Evolutionary conservation across 2,797 vertebrate species (phyloP), one percentile per base, ranked within the genome.

Genomic region (Cyclura pinguis): DNA sequence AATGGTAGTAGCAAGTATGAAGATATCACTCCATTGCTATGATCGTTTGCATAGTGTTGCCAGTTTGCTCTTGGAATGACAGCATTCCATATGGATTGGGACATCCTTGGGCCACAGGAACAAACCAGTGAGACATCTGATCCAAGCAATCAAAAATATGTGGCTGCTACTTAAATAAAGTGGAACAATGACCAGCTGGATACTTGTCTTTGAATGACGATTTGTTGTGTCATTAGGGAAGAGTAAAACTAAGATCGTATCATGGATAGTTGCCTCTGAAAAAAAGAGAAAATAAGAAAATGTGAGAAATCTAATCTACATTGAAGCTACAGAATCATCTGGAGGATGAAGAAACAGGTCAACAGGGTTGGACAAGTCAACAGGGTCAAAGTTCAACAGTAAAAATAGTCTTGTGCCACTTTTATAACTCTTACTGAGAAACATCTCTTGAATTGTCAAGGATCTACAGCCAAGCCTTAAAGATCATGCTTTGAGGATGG

Each of bases 271-370:
- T 95, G 93, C 92, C 94, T 95, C 95, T 92, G 92, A 42, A 80
- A 95, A 87, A 95, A 35, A 93, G 50, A 90, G 85, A 81, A 94
- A 94, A 95, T 94, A 95, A 95, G 95, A 95, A 97, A 96, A 96
- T 84, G 64, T 94, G 90, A 96, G 92, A 96, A 96, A 96, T 92
- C 38, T 93, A 86, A n/a, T 88, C 92, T 80, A 47, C 22, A 80
- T 95, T 96, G 96, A 50, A 78, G 6, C 4, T 20, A 32, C 13
- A 78, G 1, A 62, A 24, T 62, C 18, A 42, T 42, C 29, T 42
- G 7, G 22, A n/a, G n/a, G 29, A 57, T 57, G 50, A 35, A 35
- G 47, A 69, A 50, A 50, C 6, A 52, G 83, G 78, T 76, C 29
- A 86, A 2, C 3, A 90, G 0, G 7, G 24, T 29, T 2, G 42